Evolutionary conservation across 1,140 invertebrate genomes (phyloP).

Genomic region (Subanguina moxae): DNA sequence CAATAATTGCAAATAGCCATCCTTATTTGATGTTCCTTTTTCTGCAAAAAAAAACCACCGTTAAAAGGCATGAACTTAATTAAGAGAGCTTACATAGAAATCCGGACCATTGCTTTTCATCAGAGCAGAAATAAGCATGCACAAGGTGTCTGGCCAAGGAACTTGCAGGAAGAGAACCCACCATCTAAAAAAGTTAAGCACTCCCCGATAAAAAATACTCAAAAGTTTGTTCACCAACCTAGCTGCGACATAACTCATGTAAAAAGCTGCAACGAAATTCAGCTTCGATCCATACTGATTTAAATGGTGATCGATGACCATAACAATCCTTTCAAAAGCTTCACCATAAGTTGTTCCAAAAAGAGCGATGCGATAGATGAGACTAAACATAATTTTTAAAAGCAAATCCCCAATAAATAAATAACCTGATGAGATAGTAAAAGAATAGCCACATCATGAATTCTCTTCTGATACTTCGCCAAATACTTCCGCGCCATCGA

Average conservation of each 20-base stretch:
- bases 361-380: conserved; percentile 1
- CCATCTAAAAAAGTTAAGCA: neutral
- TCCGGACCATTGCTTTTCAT: neutral
- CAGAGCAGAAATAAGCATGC: conserved; percentile 3
- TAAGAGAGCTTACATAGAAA: conserved; percentile 6
- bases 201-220: neutral
- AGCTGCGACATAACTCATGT: conserved; percentile 6
- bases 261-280: conserved; percentile 15
- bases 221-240: neutral
- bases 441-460: neutral
- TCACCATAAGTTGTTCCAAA: conserved; percentile 1
- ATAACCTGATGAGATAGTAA: neutral
- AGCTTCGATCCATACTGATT: conserved; percentile 9
- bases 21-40: conserved; percentile 8
- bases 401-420: neutral
- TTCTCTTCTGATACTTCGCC: neutral
- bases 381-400: neutral
- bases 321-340: conserved; percentile 7
- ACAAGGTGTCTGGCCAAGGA: conserved; percentile 18
- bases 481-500: conserved; percentile 2
- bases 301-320: conserved; percentile 7
- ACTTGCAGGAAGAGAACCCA: neutral
- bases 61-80: conserved; percentile 5
- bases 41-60: conserved; percentile 2
- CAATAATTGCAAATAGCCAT: conserved; percentile 25